Conservation (phyloP, 2,797 vertebrate genomes). For the Eulemur rubriventer region DNA sequence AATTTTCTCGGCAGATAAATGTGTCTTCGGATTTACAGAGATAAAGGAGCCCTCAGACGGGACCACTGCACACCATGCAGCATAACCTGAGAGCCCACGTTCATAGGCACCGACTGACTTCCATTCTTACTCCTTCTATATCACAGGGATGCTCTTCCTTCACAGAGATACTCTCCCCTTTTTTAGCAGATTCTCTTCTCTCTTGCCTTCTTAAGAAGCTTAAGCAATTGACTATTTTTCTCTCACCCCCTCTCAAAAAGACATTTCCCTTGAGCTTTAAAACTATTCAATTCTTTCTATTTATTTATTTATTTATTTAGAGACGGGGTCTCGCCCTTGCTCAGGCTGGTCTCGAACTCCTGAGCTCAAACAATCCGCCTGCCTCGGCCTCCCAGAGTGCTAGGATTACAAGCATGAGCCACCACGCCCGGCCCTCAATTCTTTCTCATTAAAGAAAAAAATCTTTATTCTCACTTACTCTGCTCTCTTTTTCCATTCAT, state of each 20-base stretch:
- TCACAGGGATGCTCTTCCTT: neutral
- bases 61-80: neutral
- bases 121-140: neutral
- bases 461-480: neutral
- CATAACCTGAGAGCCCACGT: fast-evolving
- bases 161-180: neutral
- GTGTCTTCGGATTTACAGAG: neutral
- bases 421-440: neutral
- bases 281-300: neutral
- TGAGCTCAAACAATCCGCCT: too few species aligned
- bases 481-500: neutral
- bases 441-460: neutral
- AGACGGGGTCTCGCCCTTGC: too few species aligned
- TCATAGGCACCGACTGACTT: neutral
- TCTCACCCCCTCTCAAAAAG: neutral
- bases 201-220: neutral
- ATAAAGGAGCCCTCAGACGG: neutral
- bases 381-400: too few species aligned
- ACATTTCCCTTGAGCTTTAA: neutral
- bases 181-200: neutral
- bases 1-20: neutral
- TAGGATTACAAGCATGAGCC: too few species aligned
- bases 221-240: neutral
- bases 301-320: too few species aligned
- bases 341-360: too few species aligned